Evolutionary conservation across 1,140 invertebrate genomes (phyloP).

Genomic region (Heterodera carotae): DNA sequence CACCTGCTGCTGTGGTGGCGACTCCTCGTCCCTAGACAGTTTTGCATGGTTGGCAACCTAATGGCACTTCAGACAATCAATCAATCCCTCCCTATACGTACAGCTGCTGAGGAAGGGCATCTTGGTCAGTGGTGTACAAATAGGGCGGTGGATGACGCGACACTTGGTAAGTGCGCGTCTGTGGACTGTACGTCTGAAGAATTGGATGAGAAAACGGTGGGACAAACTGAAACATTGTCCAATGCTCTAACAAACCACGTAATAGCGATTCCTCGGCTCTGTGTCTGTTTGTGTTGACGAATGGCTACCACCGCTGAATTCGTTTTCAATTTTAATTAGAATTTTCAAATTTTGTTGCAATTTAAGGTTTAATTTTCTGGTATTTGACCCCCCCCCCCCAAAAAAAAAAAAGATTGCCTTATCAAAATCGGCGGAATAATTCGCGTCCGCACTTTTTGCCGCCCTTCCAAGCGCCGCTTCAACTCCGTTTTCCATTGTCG

Average conservation of each 20-base stretch:
- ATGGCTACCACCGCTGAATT: conserved; percentile 6
- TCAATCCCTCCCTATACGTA: too few species aligned
- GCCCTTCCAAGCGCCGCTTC: conserved; percentile 26
- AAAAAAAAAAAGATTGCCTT: too few species aligned
- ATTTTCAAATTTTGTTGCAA: background rate
- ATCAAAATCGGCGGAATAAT: conserved; percentile 28
- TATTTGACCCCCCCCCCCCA: too few species aligned
- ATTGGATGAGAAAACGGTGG: background rate
- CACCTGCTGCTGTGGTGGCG: background rate
- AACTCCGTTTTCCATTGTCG: conserved; percentile 47
- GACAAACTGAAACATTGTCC: too few species aligned
- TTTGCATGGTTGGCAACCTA: background rate
- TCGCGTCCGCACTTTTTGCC: conserved; percentile 36
- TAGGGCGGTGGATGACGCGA: conserved; percentile 33
- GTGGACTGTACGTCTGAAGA: conserved; percentile 33
- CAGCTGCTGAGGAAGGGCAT: background rate
- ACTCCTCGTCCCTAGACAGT: background rate
- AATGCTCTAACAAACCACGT: conserved; percentile 11
- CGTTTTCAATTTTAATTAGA: background rate
- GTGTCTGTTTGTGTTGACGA: conserved; percentile 5
- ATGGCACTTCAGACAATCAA: background rate
- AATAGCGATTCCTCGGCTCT: conserved; percentile 18
- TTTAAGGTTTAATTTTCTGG: too few species aligned
- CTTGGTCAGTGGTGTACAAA: conserved; percentile 32
- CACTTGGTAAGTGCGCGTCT: conserved; percentile 36